Percentiles rank a stretch among this genome's conserved stretches.
phyloP scores from a whole-genome alignment of 2,888 invertebrate species.

The Cheilosia variabilis region DNA sequence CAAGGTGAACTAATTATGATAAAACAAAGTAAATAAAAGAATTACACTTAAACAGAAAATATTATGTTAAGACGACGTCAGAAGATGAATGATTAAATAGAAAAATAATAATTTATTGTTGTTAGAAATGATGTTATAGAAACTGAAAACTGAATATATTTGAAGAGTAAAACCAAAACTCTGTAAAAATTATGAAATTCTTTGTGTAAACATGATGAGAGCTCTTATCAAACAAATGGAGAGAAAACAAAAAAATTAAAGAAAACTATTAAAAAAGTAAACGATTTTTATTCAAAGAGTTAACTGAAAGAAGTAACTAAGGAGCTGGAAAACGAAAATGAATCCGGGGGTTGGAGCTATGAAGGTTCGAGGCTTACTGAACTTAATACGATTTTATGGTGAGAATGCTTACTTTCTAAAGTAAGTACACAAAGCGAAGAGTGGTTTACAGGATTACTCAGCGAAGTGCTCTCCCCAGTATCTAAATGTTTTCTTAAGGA shows the following conservation, averaged over 20 bases:
- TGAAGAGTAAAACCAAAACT: constrained; percentile 48
- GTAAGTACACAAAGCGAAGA: too few species aligned
- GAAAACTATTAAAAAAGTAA: constrained; percentile 3
- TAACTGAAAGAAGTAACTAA: too few species aligned
- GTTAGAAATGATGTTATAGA: constrained; percentile 72
- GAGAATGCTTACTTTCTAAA: too few species aligned
- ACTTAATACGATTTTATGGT: too few species aligned
- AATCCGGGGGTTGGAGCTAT: too few species aligned
- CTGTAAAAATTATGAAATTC: constrained; percentile 71
- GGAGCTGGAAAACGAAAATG: too few species aligned
- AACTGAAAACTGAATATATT: constrained; percentile 62
- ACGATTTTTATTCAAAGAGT: not conserved
- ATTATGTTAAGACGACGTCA: constrained; percentile 48
- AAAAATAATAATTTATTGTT: constrained; percentile 69
- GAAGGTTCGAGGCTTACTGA: too few species aligned
- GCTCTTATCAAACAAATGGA: constrained; percentile 47
- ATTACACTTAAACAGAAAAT: constrained; percentile 18
- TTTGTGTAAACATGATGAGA: constrained; percentile 70
- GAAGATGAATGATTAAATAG: constrained; percentile 52
- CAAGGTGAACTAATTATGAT: constrained; percentile 71
- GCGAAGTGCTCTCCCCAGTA: too few species aligned
- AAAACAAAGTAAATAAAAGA: constrained; percentile 14
- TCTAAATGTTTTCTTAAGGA: too few species aligned
- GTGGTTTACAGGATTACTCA: too few species aligned
- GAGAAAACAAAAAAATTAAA: constrained; percentile 46